Evolutionary conservation across 2,888 invertebrate species (phyloP), one percentile per base, ranked within the genome.

Genomic region (Synanthedon myopaeformis): DNA sequence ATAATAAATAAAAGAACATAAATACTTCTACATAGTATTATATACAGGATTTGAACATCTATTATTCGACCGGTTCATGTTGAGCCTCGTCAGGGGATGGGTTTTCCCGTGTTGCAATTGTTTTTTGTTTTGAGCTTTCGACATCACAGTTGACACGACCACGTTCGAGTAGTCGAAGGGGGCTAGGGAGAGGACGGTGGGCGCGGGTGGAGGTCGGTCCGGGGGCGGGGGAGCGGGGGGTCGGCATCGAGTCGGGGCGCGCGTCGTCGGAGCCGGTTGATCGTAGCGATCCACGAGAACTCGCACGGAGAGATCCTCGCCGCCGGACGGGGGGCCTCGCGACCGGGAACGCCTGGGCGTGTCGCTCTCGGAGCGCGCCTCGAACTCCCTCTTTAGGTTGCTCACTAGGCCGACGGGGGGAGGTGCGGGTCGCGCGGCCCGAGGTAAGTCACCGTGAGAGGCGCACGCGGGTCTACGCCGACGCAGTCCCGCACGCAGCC

Each of bases 41-140:
- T 94, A 95, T 82, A 95, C 93, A 74, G 93, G 91, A 89, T 94
- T 93, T 83, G 93, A 93, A 84, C 90, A 90, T 85, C 90, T 85
- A 79, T 82, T 86, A 76, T 86, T 92, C 90, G 86, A 91, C 89
- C 93, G 92, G 80, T 90, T 91, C 82, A 93, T 89, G 86, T 92
- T 93, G 82, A 97, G 90, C 90, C 93, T 93, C 70, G 96, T 93
- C 72, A 97, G 89, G 63, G 97, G 96, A 90, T 97, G 96, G 70
- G 94, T 96, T 83, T 95, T 95, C 67, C 96, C 96, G 78, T 95
- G 96, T 79, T 96, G 96, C 72, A 93, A 91, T 82, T 94, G 94
- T 82, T 94, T 92, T 80, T 94, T 94, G 65, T 90, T 92, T 72
- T 92, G 91, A 70, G 92, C 91, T 77, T 91, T 92, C 64, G 91